phyloP scores from a whole-genome alignment of 37 sponge, comb jelly and placozoan species.

The Hexactinellida sp. region DNA sequence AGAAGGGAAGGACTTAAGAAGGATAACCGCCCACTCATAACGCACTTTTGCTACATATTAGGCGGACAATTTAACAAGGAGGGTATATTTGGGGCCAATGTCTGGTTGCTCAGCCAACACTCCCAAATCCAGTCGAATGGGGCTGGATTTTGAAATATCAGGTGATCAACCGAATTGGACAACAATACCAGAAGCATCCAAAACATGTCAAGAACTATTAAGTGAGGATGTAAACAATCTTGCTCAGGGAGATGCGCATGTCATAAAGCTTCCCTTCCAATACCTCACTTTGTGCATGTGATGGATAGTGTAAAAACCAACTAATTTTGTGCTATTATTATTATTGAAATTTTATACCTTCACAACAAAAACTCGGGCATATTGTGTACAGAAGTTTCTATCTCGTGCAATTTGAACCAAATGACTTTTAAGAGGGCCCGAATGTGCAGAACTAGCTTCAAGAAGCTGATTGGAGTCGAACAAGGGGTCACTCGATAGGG shows the following conservation, averaged over 20 bases:
- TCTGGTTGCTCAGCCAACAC: not conserved
- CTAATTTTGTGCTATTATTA: too few species aligned
- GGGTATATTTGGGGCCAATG: not conserved
- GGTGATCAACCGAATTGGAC: too few species aligned
- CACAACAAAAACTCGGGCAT: too few species aligned
- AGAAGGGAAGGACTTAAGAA: not conserved
- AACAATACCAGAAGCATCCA: too few species aligned
- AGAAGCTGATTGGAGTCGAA: too few species aligned
- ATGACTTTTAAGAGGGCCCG: too few species aligned
- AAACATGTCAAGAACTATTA: not conserved
- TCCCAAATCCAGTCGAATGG: not conserved
- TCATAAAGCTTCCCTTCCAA: not conserved
- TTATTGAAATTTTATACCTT: too few species aligned
- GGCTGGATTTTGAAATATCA: too few species aligned
- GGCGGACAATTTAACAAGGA: not conserved
- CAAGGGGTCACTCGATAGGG: too few species aligned
- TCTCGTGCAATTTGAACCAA: too few species aligned
- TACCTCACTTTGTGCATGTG: not conserved
- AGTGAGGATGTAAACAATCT: not conserved
- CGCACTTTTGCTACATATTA: not conserved
- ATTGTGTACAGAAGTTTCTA: too few species aligned
- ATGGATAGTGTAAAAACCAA: not conserved
- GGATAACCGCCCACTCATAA: not conserved
- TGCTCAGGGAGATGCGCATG: not conserved
- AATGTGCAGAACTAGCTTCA: too few species aligned